These are phyloP conservation scores for Ischnura elegans DNA, from an alignment of 2,888 invertebrate species.

Conservation along the genomic window DNA sequence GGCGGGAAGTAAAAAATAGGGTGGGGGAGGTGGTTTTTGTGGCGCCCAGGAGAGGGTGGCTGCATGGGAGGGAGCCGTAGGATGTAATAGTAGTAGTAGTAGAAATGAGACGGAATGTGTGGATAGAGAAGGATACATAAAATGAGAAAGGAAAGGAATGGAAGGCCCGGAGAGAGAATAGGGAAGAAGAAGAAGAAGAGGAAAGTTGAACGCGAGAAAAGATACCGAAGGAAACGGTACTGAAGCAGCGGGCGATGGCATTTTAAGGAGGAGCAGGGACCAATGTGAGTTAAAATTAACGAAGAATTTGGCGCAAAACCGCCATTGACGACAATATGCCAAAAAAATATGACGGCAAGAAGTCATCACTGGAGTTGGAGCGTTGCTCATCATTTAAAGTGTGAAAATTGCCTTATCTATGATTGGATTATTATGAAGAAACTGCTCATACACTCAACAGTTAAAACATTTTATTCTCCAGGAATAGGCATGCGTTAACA, in stretches of 20 bases:
- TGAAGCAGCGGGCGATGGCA: neutral
- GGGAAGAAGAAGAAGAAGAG: neutral
- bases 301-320: neutral
- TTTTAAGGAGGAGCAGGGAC: neutral
- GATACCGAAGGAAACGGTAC: neutral
- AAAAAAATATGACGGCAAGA: neutral
- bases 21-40: constrained; percentile 13
- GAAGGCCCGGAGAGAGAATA: neutral
- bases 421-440: too few species aligned
- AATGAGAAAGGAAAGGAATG: neutral
- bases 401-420: too few species aligned
- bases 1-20: neutral
- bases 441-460: too few species aligned
- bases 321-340: neutral
- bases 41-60: constrained; percentile 30
- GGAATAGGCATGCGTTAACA: too few species aligned
- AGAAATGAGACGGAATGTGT: neutral
- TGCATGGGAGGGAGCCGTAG: too few species aligned
- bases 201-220: neutral
- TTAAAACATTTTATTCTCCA: too few species aligned
- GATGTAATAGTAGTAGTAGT: too few species aligned
- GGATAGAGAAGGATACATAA: neutral
- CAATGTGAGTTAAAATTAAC: neutral
- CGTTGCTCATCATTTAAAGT: too few species aligned
- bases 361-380: too few species aligned